Percentiles rank a stretch among this genome's conserved stretches.
Evolutionary conservation across 2,888 invertebrate genomes (phyloP).

Genomic region (Phragmatobia fuliginosa): DNA sequence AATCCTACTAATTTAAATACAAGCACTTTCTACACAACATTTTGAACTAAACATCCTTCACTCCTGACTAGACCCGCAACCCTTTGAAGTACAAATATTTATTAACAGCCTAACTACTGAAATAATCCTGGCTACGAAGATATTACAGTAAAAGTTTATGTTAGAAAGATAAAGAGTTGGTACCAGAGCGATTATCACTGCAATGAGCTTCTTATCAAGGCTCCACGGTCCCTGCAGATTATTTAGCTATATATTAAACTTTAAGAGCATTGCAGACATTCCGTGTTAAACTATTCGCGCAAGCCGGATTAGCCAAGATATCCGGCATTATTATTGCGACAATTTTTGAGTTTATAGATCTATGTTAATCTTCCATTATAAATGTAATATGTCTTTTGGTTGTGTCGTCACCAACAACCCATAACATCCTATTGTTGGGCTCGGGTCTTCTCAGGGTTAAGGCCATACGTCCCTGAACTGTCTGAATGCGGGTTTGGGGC

Average conservation of each 20-base stretch:
- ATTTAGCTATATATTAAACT: conserved; percentile 47
- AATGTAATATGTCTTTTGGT: too few relatives aligned
- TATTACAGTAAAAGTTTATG: conserved; percentile 50
- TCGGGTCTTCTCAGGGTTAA: too few relatives aligned
- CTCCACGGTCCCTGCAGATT: conserved; percentile 47
- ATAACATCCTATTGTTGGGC: too few relatives aligned
- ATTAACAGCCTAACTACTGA: conserved; percentile 21
- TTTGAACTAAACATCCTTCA: conserved; percentile 7
- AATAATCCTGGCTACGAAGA: conserved; percentile 39
- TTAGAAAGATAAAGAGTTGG: conserved; percentile 52
- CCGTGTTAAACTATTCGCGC: neutral
- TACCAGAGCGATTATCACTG: conserved; percentile 49
- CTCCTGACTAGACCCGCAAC: neutral
- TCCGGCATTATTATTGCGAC: neutral
- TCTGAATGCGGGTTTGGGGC: too few relatives aligned
- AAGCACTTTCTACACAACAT: conserved; percentile 7
- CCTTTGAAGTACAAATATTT: conserved; percentile 22
- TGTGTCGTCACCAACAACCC: too few relatives aligned
- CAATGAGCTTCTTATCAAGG: conserved; percentile 58
- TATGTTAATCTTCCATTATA: too few relatives aligned
- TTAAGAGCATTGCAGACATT: conserved; percentile 20
- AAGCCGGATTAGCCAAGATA: neutral
- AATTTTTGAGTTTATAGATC: neutral
- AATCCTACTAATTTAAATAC: conserved; percentile 4
- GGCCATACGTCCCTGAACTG: too few relatives aligned